Base-by-base conservation (phyloP, 2,113 vertebrate genomes). In the Saccopteryx bilineata region DNA sequence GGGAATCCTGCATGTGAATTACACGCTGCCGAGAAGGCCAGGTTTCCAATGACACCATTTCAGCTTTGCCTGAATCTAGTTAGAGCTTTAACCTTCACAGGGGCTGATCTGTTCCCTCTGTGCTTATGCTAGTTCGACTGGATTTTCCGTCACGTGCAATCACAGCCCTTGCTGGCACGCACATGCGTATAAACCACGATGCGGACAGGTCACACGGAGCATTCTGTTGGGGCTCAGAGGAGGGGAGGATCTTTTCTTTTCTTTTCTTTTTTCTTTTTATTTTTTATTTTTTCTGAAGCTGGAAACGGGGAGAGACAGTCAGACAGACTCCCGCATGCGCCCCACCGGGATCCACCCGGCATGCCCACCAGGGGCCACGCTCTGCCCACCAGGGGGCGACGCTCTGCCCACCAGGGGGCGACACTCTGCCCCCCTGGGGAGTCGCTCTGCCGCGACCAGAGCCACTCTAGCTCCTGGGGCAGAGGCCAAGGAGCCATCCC, bases 121-220 rank as follows among this genome's bases (percentile, higher is more conserved):
- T 9, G 31, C 31, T 48, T 65, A 52, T 23, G 0, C 15, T 46
- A 54, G 85, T 11, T 48, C n/a, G n/a, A 54, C 50, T 17, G 71
- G 61, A 31, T 60, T 65, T 91, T 61, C n/a, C 33, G 21, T 85
- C 68, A 23, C 0, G 9, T 28, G 82, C 13, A 11, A 7, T 56
- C 46, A 9, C 7, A 26, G 72, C 8, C 23, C 26, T 50, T 54
- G 12, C 31, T 50, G 17, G 63, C 9, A 69, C 9, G 2, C 2
- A 2, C 7, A 2, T 5, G 50, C 13, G 21, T 14, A 5, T 33
- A 31, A 48, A 24, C 33, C 58, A 46, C 79, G 80, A 24, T 12
- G 7, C 7, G 0, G 63, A 15, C 0, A 0, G 8, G 12, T 9
- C 48, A 19, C 2, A n/a, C 11, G 7, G 26, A 63, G 26, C 5